phyloP scores from a whole-genome alignment of 2,113 vertebrate species.

The Cephalopterus ornatus region DNA sequence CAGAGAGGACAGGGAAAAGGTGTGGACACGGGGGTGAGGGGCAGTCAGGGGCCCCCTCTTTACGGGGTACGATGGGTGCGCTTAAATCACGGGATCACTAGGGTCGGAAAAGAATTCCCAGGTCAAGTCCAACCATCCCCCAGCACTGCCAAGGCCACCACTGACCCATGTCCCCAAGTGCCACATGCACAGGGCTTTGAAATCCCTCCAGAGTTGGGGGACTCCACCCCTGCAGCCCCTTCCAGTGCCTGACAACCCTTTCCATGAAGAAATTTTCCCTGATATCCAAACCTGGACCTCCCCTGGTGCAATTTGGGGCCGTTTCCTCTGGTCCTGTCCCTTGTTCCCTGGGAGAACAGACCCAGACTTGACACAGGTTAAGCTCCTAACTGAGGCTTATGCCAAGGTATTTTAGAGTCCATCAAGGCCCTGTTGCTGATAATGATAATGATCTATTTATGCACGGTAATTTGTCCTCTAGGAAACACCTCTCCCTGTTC shows the following conservation, averaged over 20 bases:
- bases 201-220: neutral
- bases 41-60: rapidly evolving
- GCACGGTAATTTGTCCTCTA: neutral
- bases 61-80: neutral
- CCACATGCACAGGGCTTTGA: neutral
- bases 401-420: neutral
- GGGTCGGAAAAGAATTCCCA: neutral
- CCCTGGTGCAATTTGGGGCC: neutral
- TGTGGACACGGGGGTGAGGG: neutral
- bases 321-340: neutral
- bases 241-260: neutral
- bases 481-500: neutral
- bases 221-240: neutral
- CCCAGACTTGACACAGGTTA: too few species aligned
- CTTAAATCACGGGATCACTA: rapidly evolving
- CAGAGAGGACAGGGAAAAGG: neutral
- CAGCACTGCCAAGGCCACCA: neutral
- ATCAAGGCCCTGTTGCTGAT: neutral
- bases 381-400: neutral
- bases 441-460: neutral
- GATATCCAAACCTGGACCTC: neutral
- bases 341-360: neutral
- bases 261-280: neutral
- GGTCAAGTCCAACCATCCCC: rapidly evolving
- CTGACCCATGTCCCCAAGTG: neutral